Conservation (phyloP, 1,140 invertebrate genomes). For the Globodera rostochiensis region DNA sequence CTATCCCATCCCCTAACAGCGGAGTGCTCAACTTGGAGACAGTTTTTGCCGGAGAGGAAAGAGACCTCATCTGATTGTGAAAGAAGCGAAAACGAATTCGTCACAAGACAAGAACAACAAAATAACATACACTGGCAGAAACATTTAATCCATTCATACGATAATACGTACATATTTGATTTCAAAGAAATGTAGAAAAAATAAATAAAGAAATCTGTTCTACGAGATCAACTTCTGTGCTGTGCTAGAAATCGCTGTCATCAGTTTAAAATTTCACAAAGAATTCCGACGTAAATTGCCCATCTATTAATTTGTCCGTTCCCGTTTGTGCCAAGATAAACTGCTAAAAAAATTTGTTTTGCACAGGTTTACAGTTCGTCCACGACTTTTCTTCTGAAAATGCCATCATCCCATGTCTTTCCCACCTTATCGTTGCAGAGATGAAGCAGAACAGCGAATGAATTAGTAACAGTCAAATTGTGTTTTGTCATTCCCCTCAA, state of each 20-base stretch:
- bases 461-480: neutral
- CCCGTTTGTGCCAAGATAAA: neutral
- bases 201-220: neutral
- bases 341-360: neutral
- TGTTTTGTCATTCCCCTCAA: neutral
- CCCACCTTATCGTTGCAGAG: slow-evolving; percentile 8
- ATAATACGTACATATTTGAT: neutral
- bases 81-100: neutral
- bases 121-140: neutral
- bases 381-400: neutral
- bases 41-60: slow-evolving; percentile 56
- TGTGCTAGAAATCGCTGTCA: neutral
- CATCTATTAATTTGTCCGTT: neutral
- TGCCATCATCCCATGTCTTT: neutral
- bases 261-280: neutral
- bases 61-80: slow-evolving; percentile 51
- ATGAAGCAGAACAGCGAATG: slow-evolving; percentile 7
- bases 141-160: neutral
- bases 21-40: slow-evolving; percentile 23
- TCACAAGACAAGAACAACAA: neutral
- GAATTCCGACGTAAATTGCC: neutral
- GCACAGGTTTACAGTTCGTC: neutral
- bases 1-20: neutral
- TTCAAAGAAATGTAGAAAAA: neutral
- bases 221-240: neutral